These are phyloP conservation scores for Siniperca chuatsi DNA, from an alignment of 2,113 vertebrate species.

Conservation along the genomic window DNA sequence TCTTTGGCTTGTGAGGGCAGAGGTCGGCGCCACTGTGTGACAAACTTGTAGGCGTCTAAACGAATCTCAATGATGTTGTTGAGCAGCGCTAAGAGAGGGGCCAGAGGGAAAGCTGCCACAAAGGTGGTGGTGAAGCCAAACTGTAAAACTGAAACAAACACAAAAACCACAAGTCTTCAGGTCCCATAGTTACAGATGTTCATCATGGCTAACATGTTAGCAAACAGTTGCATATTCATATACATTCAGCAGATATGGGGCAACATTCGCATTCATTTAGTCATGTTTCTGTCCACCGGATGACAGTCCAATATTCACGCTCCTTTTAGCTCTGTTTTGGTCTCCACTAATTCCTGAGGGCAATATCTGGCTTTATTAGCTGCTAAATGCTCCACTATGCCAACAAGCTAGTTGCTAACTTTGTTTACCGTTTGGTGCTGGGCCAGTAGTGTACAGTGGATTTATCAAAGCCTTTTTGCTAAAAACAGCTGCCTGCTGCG, in stretches of 20 bases:
- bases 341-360: neutral
- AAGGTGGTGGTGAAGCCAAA: conserved; percentile 98
- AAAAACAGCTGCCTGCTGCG: neutral
- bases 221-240: neutral
- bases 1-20: conserved; percentile 96
- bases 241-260: neutral
- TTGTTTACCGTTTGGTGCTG: no score
- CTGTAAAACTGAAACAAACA: conserved; percentile 89
- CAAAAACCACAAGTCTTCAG: neutral
- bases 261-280: neutral
- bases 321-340: neutral
- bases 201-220: neutral
- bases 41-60: conserved; percentile 97
- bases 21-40: conserved; percentile 95
- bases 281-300: neutral
- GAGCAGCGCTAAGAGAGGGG: conserved; percentile 94
- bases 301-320: neutral
- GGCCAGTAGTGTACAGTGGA: no score
- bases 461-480: neutral
- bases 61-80: conserved; percentile 98
- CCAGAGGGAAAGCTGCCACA: conserved; percentile 96
- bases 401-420: neutral
- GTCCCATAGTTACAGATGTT: neutral
- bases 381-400: neutral
- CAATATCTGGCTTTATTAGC: neutral